Evolutionary conservation across 2,113 vertebrate genomes (phyloP).

Genomic region (Pseudopipra pipra): DNA sequence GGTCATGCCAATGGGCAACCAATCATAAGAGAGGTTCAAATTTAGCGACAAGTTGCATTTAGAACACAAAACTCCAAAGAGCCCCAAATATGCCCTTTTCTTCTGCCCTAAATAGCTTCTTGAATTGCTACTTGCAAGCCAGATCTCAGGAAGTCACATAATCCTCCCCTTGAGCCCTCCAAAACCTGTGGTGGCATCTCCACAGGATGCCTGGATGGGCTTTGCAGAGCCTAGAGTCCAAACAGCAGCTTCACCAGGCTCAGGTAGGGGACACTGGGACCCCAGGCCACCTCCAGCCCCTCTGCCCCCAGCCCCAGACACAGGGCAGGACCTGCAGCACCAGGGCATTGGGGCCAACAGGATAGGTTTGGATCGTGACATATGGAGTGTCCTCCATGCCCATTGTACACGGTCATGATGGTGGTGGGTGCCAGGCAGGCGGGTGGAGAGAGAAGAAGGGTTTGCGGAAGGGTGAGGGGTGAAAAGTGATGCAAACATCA

Average conservation of each 20-base stretch:
- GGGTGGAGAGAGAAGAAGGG: not conserved
- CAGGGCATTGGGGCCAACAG: too few species aligned
- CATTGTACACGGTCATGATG: not conserved
- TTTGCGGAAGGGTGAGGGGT: not conserved
- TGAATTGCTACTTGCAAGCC: not conserved
- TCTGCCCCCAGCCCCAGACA: not conserved
- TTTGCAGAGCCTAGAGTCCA: not conserved
- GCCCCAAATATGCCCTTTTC: not conserved
- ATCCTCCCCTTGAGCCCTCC: not conserved
- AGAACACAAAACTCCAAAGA: not conserved
- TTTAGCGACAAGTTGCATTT: not conserved
- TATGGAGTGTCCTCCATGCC: fast-evolving
- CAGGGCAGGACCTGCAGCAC: not conserved
- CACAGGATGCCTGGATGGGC: not conserved
- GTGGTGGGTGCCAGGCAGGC: not conserved
- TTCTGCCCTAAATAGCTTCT: not conserved
- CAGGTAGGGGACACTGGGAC: not conserved
- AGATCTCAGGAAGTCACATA: not conserved
- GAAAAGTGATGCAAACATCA: not conserved
- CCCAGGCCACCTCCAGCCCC: not conserved
- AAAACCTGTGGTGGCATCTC: fast-evolving
- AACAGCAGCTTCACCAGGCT: not conserved
- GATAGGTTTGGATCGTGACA: not conserved
- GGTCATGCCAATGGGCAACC: not conserved
- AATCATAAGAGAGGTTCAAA: not conserved